Conservation (phyloP, 2,888 invertebrate genomes). For the Rotaria macrura region DNA sequence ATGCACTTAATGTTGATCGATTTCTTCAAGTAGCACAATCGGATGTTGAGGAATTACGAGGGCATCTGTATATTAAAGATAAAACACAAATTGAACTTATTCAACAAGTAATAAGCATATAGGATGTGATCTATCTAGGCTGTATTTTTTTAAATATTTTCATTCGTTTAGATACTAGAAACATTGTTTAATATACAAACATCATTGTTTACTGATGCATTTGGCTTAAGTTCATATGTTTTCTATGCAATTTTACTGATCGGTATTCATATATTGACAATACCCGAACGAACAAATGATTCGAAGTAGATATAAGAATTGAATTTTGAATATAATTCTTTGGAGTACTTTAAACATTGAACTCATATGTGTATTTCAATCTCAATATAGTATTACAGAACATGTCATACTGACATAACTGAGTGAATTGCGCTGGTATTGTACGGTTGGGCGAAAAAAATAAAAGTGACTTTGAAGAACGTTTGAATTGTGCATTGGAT, state of each 20-base stretch:
- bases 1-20: slow-evolving; percentile 2
- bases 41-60: not conserved
- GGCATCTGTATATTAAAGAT: not conserved
- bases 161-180: not conserved
- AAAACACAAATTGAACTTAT: slow-evolving; percentile 10
- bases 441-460: too few species aligned
- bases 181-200: slow-evolving; percentile 2
- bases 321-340: too few species aligned
- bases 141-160: not conserved
- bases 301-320: not conserved
- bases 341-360: too few species aligned
- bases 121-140: not conserved
- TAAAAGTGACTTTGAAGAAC: too few species aligned
- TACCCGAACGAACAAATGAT: slow-evolving; percentile 4
- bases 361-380: too few species aligned
- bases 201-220: not conserved
- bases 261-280: not conserved
- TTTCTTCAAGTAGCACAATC: not conserved
- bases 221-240: not conserved
- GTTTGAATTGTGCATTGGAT: too few species aligned
- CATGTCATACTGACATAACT: too few species aligned
- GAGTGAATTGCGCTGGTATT: too few species aligned
- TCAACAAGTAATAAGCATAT: not conserved
- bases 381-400: too few species aligned
- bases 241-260: not conserved